Base-by-base conservation (phyloP, 2,888 invertebrate genomes). In the Sipha maydis region DNA sequence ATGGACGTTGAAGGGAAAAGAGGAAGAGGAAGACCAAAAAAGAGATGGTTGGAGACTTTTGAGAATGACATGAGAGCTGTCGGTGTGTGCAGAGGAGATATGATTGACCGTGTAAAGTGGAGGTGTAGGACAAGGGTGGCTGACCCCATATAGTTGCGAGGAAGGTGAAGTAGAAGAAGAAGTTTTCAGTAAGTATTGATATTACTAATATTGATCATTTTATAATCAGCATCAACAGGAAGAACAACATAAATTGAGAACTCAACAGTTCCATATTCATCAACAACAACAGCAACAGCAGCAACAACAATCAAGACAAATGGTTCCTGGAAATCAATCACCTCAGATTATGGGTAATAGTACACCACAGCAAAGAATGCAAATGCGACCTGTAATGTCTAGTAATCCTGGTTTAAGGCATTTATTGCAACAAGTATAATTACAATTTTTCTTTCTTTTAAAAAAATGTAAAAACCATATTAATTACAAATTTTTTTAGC, bases 331-430 rank as follows among this genome's bases (percentile, higher is more conserved):
- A 83, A 90, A 90, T 82, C 91, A 91, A 90, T 92, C 93, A 89
- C 89, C 89, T 34, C 92, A 92, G 38, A 91, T 91, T 89, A 91
- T 92, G 90, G 91, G 91, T 21, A 90, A 92, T 7, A 92, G 91
- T 90, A 91, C 91, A 7, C 91, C 91, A 56, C 91, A 92, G 75
- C 93, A 92, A 71, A 95, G 95, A 91, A 93, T 95, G 91, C 94
- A 95, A 93, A 95, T 96, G 93, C 93, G 96, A 31, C 96, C 96
- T n/a, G 93, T 93, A 77, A 94, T 95, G 92, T 61, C 89, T 41
- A 93, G 95, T 28, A 95, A 95, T 91, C 96, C 96, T 93, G 96
- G 97, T 0, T 93, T 97, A 21, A 92, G 96, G 25, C 96, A 96
- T 92, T 93, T 97, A 75, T 92, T 97, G 88, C 97, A 97, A 91